Evolutionary conservation across 2,888 invertebrate genomes (phyloP).

Genomic region (Brenthis daphne): DNA sequence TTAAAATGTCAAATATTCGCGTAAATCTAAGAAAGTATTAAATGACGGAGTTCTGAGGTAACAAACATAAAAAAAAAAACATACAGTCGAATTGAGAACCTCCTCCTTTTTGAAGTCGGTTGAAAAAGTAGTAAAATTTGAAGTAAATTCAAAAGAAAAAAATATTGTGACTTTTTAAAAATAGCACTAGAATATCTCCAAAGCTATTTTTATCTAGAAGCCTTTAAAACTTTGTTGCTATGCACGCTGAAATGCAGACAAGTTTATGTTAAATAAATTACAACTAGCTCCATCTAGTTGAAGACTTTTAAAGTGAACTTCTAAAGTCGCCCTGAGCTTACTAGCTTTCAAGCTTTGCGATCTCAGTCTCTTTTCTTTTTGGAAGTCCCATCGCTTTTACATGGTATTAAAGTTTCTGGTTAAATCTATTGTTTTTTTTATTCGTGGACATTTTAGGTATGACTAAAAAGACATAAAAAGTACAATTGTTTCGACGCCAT

Average conservation of each 20-base stretch:
- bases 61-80: no score
- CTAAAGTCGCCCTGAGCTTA: conserved; percentile 35
- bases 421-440: not conserved
- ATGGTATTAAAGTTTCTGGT: conserved; percentile 11
- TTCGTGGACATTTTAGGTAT: not conserved
- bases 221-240: conserved; percentile 33
- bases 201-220: conserved; percentile 32
- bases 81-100: no score
- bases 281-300: conserved; percentile 40
- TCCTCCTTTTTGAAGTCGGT: no score
- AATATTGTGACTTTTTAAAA: conserved; percentile 12
- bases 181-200: conserved; percentile 17
- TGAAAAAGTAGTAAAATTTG: not conserved
- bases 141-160: not conserved
- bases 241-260: conserved; percentile 32
- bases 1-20: no score
- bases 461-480: not conserved
- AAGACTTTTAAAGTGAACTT: conserved; percentile 36
- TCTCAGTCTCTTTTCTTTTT: conserved; percentile 26
- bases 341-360: conserved; percentile 27
- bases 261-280: conserved; percentile 36
- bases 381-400: conserved; percentile 7
- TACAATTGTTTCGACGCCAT: no score
- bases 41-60: no score
- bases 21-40: no score